phyloP scores from a whole-genome alignment of 2,797 vertebrate genomes.

The Malacoraja senta region DNA sequence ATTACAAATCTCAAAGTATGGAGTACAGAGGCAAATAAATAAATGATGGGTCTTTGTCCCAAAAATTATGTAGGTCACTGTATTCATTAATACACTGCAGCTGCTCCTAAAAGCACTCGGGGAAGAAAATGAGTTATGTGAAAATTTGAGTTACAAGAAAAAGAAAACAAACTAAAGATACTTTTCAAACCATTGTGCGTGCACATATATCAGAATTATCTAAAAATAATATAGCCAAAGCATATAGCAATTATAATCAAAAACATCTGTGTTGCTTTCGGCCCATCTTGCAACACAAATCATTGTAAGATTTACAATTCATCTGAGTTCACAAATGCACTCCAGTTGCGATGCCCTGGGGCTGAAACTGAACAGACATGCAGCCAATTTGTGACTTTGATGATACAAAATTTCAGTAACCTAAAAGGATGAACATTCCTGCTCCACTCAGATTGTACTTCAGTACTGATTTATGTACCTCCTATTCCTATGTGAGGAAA shows the following conservation, averaged over 20 bases:
- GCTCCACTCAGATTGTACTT: background rate
- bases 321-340: background rate
- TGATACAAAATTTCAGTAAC: background rate
- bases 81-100: background rate
- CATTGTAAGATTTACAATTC: constrained; percentile 25
- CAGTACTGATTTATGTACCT: constrained; percentile 20
- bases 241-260: constrained; percentile 13
- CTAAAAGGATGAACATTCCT: background rate
- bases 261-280: background rate
- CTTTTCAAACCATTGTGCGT: constrained; percentile 1
- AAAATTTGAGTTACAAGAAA: background rate
- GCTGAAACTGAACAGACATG: background rate
- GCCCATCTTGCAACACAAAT: background rate
- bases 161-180: constrained; percentile 32
- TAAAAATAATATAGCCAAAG: constrained; percentile 27
- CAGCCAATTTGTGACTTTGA: constrained; percentile 7
- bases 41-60: too few relatives aligned
- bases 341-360: constrained; percentile 4
- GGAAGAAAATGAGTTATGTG: constrained; percentile 19
- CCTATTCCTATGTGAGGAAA: constrained; percentile 1
- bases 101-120: background rate
- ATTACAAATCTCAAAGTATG: too few relatives aligned
- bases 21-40: too few relatives aligned
- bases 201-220: constrained; percentile 24
- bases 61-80: too few relatives aligned